Evolutionary conservation across 2,113 vertebrate species (phyloP).

Genomic region (Ictalurus punctatus): DNA sequence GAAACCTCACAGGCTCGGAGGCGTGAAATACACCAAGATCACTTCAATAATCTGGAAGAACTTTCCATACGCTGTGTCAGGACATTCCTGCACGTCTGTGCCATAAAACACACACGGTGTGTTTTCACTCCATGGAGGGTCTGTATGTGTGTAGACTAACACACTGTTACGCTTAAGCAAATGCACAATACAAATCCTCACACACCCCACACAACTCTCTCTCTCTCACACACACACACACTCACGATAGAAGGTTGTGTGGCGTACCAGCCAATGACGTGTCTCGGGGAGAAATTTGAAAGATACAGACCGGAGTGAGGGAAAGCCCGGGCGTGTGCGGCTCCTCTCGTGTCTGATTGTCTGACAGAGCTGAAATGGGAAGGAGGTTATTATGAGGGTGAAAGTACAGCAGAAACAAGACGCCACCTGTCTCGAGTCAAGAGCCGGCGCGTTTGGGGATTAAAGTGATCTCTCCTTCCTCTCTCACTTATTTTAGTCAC

Average conservation of each 20-base stretch:
- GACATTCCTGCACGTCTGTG: neutral
- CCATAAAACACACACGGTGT: neutral
- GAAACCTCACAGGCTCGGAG: no score
- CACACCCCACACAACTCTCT: neutral
- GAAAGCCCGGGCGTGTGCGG: neutral
- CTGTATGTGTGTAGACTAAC: neutral
- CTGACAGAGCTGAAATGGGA: neutral
- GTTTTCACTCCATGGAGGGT: neutral
- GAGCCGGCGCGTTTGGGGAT: neutral
- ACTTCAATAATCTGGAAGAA: no score
- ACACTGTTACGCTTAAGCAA: neutral
- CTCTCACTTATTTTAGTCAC: neutral
- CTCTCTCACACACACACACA: slow-evolving; percentile 3
- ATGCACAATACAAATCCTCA: neutral
- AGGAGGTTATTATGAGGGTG: neutral
- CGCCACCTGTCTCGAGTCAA: neutral
- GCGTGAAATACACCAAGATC: no score
- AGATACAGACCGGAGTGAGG: neutral
- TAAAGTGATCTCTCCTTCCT: neutral
- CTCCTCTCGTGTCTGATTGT: neutral
- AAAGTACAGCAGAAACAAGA: neutral
- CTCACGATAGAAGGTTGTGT: neutral
- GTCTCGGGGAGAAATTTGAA: neutral
- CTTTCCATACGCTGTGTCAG: neutral
- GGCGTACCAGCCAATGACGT: neutral